Percentiles rank a stretch among this genome's conserved stretches.
Conservation (phyloP, 1,140 invertebrate genomes). For the Formica exsecta region DNA sequence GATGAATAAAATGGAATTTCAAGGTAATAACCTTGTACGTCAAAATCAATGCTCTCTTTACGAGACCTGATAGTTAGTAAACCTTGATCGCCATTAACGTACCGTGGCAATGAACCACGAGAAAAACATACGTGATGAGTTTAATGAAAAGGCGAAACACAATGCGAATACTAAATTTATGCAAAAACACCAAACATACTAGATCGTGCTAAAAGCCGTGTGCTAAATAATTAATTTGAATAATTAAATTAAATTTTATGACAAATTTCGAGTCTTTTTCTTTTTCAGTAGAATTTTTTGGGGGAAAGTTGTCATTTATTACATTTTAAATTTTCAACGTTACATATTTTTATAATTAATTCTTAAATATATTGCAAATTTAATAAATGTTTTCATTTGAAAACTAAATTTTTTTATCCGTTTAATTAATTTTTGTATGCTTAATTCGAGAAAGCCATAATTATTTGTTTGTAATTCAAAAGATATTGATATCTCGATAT, state of each 20-base stretch:
- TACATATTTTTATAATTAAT: no score
- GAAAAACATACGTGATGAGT: conserved; percentile 30
- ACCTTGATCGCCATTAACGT: conserved; percentile 1
- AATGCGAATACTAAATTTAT: conserved; percentile 4
- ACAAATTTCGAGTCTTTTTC: background rate
- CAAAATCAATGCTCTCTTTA: background rate
- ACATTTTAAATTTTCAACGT: background rate
- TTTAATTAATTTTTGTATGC: background rate
- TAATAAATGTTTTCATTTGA: background rate
- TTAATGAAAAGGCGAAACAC: conserved; percentile 34
- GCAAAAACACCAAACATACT: background rate
- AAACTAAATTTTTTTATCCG: background rate
- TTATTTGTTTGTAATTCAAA: background rate
- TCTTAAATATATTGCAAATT: background rate
- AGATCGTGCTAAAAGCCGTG: background rate
- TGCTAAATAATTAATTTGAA: background rate
- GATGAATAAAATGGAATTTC: background rate
- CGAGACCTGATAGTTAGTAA: conserved; percentile 11
- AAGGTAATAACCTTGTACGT: background rate
- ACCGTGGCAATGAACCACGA: conserved; percentile 19
- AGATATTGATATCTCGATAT: background rate
- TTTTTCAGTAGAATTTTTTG: background rate
- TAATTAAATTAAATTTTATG: background rate
- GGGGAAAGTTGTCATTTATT: background rate
- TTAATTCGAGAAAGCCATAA: background rate